These are phyloP conservation scores for Pocillopora damicornis DNA, from an alignment of 64 coral and sea anemone species.

Conservation along the genomic window DNA sequence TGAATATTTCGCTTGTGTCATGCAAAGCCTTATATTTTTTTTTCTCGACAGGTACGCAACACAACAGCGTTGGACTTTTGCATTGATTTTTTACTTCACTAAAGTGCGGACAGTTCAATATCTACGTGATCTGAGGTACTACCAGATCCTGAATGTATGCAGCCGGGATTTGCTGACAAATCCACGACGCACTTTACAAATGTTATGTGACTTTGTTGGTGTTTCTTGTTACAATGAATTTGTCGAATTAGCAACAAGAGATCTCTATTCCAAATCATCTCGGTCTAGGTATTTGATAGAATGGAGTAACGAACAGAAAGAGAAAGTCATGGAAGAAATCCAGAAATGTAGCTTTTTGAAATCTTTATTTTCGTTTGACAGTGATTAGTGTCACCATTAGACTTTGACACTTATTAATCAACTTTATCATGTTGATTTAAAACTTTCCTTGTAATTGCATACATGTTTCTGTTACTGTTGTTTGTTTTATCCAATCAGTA, in stretches of 20 bases:
- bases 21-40: not conserved
- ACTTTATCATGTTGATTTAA: too few relatives aligned
- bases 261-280: not conserved
- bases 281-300: not conserved
- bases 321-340: not conserved
- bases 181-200: not conserved
- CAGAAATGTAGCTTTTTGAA: not conserved
- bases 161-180: not conserved
- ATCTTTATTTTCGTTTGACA: not conserved
- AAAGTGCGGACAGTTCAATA: not conserved
- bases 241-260: not conserved
- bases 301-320: not conserved
- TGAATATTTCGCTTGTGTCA: not conserved
- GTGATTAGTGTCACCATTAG: not conserved
- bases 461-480: too few relatives aligned
- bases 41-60: not conserved
- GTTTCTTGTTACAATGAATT: not conserved
- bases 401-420: too few relatives aligned
- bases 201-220: not conserved
- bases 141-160: not conserved
- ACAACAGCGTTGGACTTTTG: not conserved
- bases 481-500: too few relatives aligned
- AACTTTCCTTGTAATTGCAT: too few relatives aligned
- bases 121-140: not conserved
- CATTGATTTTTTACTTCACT: not conserved